Base-by-base conservation (phyloP, 1,140 invertebrate genomes). In the Trinorchestia longiramus region DNA sequence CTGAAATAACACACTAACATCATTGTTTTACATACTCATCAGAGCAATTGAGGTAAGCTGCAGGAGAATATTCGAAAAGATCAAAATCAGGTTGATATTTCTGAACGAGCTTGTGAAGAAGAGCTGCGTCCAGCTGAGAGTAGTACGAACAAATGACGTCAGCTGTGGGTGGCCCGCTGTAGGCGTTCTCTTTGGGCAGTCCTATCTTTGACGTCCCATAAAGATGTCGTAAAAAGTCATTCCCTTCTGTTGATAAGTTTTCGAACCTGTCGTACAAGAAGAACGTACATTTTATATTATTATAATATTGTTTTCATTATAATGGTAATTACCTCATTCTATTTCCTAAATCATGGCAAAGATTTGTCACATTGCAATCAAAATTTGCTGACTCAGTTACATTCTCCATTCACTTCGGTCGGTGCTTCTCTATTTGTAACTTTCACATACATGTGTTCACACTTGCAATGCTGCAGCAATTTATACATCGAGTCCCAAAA, bases 141-240 rank as follows among this genome's bases (percentile, higher is more conserved):
- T 40, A 95, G 45, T 95, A 96, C n/a, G 62, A 95, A 3, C 94
- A 96, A 57, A 43, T 53, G 44, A 96, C 94, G 6, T 96, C 43
- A 42, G 45, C 77, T 19, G 87, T 96, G 11, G 45, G n/a, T 15
- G 94, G 62, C 8, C 90, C 90, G 15, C 45, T 57, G 57, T 40
- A 41, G 4, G 28, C 44, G 40, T 87, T 96, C 8, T 95, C 62
- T 42, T 43, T 43, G 3, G 28, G 44, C 17, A 43, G 41, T 36
- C n/a, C 15, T n/a, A 96, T 19, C 28, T 94, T 45, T 43, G 43
- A 28, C n/a, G 23, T 40, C 19, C 43, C n/a, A 8, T 62, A 28
- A 0, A 77, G 95, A 53, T 43, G 44, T 53, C 57, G 43, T 43
- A 94, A 87, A 43, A 96, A 96, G 0, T 94, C 36, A 0, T 41